Evolutionary conservation across 2,888 invertebrate genomes (phyloP), one percentile per base, ranked within the genome.

Genomic region (Protonemura montana): DNA sequence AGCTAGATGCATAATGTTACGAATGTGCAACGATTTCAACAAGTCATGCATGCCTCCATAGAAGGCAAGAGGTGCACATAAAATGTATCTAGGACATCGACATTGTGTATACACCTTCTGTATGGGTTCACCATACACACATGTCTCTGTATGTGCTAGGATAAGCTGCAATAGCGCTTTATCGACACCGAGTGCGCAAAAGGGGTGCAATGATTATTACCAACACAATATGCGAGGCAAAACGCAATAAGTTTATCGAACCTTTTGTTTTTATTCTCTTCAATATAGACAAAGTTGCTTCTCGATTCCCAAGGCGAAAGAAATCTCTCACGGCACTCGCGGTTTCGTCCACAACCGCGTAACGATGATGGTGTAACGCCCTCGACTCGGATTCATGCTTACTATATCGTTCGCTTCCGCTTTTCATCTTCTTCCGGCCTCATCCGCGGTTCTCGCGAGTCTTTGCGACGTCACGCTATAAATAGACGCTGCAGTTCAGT

Each of bases 291-390:
- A 35, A 3, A 3, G 3, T 35, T 10, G 35, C 35, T 35, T 35
- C 35, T 35, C 10, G 3, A 35, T 35, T 59, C 59, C 59, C 59
- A 59, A 59, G 59, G 59, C 13, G 59, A 59, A 59, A 59, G 59
- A 59, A 59, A 59, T 59, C 59, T 59, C 59, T 59, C 59, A 59
- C 59, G 59, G 59, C 59, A 59, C 21, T 59, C 59, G 59, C 59
- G 59, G 59, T 21, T 59, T 59, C 59, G 35, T 35, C 35, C 35
- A 35, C 35, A 35, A 35, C 35, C 5, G 10, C 35, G 35, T 10
- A 35, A 35, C 35, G 35, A 35, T 6, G 59, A 59, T 59, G 59
- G 59, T 59, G 59, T 59, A 59, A 59, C 59, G 59, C 59, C 59
- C 59, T 59, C 59, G 5, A n/a, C 41, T 41, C 41, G 21, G 3